These are phyloP conservation scores for Mycalesis mineus DNA, from an alignment of 2,888 invertebrate genomes.

Conservation along the genomic window DNA sequence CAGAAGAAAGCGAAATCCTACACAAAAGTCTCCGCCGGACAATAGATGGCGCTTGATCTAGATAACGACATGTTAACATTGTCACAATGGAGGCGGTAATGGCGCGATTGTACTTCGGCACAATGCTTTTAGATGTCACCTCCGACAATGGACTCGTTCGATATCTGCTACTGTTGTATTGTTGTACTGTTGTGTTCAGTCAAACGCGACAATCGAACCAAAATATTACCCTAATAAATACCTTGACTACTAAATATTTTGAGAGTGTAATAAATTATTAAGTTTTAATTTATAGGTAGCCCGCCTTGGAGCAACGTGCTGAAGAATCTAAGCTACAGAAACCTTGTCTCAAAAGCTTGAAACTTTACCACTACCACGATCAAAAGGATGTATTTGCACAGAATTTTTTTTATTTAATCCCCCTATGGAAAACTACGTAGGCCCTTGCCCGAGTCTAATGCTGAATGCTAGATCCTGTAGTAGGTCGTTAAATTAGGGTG, in stretches of 20 bases:
- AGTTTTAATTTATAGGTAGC: no score
- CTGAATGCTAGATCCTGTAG: no score
- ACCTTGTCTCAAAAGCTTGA: no score
- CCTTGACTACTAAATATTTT: background rate
- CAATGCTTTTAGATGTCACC: conserved; percentile 75
- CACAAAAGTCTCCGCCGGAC: conserved; percentile 66
- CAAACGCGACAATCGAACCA: conserved; percentile 56
- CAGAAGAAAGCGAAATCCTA: conserved; percentile 38
- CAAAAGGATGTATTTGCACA: no score
- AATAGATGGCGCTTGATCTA: conserved; percentile 77
- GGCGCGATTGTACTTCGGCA: conserved; percentile 73
- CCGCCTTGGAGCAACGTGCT: no score
- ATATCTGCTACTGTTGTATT: conserved; percentile 54
- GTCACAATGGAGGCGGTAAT: conserved; percentile 75
- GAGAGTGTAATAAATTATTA: no score
- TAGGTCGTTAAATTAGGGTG: no score
- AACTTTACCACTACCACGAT: no score
- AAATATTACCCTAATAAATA: conserved; percentile 41
- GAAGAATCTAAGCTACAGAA: no score
- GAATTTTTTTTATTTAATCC: no score
- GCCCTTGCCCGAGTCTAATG: no score
- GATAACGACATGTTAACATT: conserved; percentile 78
- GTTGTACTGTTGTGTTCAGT: conserved; percentile 56
- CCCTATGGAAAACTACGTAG: no score
- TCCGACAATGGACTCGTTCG: conserved; percentile 67